Base-by-base conservation (phyloP, 2,797 vertebrate genomes). In the Falco peregrinus region DNA sequence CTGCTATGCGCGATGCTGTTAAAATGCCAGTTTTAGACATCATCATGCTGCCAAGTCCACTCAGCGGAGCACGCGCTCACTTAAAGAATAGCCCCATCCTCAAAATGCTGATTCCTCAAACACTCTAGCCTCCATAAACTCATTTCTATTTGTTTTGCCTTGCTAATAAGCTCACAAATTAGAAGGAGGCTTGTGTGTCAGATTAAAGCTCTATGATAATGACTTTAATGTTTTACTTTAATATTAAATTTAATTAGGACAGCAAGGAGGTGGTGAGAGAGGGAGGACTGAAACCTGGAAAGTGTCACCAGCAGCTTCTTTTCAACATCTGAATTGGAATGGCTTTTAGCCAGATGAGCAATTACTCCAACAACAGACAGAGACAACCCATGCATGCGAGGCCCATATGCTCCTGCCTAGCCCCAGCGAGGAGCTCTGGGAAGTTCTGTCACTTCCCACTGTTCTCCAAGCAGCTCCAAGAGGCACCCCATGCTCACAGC, bases 221-320 rank as follows among this genome's bases (percentile, higher is more conserved):
- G 85, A 81, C 96, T 90, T 87, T 82, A 95, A 95, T 95, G 95
- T 89, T 97, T 96, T 92, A 92, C 63, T 95, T 96, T 95, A 95
- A 97, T 97, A 97, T 95, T 96, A 92, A 88, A 95, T 95, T 96
- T 97, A 97, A 98, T 98, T 97, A 98, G 97, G 96, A 89, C 74
- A 65, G 87, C 13, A 18, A 95, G 54, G 87, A 96, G 80, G 63
- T 25, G 80, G 85, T 7, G 51, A 89, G 69, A 45, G 47, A 48
- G 76, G 84, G 81, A 91, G 84, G 93, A 73, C 48, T 31, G 48
- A 68, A 90, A 94, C 60, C 84, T 87, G 86, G 81, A 48, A 76
- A 89, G 91, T 53, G 90, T 95, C 93, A 75, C 97, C 91, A 97
- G 94, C 91, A 85, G 81, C 85, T 93, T 92, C 24, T 37, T 92